Conservation (phyloP, 1,140 invertebrate genomes). For the Drosophila funebris region DNA sequence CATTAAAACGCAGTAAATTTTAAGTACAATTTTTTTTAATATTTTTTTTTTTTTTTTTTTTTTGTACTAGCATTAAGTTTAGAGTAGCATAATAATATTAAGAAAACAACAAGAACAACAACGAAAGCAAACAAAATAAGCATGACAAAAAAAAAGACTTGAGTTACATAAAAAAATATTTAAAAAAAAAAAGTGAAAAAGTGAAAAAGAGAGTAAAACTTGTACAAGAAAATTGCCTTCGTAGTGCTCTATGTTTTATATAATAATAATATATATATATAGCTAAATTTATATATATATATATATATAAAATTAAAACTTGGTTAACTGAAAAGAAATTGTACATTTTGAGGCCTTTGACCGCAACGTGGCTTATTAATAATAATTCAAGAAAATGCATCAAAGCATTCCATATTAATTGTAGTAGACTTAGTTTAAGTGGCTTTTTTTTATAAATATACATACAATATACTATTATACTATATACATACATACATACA, state of each 20-base stretch:
- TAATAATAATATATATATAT: constrained; percentile 10
- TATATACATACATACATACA: constrained; percentile 1
- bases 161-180: neutral
- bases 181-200: neutral
- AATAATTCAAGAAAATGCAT: constrained; percentile 31
- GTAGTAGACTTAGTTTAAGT: constrained; percentile 23
- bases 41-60: constrained; percentile 8
- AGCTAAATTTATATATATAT: constrained; percentile 7
- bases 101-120: constrained; percentile 3
- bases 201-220: constrained; percentile 1
- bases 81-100: neutral
- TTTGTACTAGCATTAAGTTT: constrained; percentile 7
- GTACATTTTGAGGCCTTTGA: constrained; percentile 75
- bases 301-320: constrained; percentile 4
- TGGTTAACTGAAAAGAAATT: constrained; percentile 15
- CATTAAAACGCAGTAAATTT: constrained; percentile 19
- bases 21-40: constrained; percentile 10
- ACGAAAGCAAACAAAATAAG: constrained; percentile 14
- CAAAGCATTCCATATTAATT: constrained; percentile 36
- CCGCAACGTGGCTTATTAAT: constrained; percentile 73
- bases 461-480: constrained; percentile 12
- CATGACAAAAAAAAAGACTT: constrained; percentile 3
- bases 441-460: constrained; percentile 33
- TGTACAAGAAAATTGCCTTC: constrained; percentile 40
- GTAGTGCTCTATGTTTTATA: constrained; percentile 42